phyloP scores from a whole-genome alignment of 2,888 invertebrate species.

The Seira musarum region DNA sequence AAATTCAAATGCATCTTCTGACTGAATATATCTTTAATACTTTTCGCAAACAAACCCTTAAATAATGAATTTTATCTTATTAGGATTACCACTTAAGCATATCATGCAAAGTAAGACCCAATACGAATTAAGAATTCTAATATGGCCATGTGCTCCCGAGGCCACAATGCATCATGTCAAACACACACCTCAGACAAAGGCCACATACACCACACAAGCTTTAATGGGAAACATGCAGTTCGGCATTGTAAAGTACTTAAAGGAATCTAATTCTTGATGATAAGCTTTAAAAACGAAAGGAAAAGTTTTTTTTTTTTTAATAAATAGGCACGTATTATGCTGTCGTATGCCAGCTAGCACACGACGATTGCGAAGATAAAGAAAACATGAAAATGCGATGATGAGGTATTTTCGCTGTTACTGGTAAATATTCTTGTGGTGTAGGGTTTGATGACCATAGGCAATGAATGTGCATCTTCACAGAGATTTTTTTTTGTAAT shows the following conservation, averaged over 20 bases:
- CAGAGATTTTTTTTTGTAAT: not conserved
- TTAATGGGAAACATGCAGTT: constrained; percentile 37
- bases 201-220: constrained; percentile 21
- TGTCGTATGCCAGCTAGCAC: not conserved
- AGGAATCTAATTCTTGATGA: constrained; percentile 9
- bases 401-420: not conserved
- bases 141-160: constrained; percentile 23
- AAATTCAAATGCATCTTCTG: not conserved
- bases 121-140: constrained; percentile 15
- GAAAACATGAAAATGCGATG: constrained; percentile 18
- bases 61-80: not conserved
- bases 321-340: not conserved
- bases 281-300: constrained; percentile 40
- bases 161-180: constrained; percentile 12
- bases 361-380: not conserved
- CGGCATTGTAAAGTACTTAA: constrained; percentile 13
- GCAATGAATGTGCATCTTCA: constrained; percentile 34
- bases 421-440: not conserved
- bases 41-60: not conserved
- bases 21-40: not conserved
- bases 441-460: constrained; percentile 32
- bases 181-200: constrained; percentile 22
- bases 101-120: too few species aligned
- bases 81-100: not conserved
- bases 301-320: constrained; percentile 25